phyloP scores from a whole-genome alignment of 2,113 vertebrate species.

The Notiomystis cincta region DNA sequence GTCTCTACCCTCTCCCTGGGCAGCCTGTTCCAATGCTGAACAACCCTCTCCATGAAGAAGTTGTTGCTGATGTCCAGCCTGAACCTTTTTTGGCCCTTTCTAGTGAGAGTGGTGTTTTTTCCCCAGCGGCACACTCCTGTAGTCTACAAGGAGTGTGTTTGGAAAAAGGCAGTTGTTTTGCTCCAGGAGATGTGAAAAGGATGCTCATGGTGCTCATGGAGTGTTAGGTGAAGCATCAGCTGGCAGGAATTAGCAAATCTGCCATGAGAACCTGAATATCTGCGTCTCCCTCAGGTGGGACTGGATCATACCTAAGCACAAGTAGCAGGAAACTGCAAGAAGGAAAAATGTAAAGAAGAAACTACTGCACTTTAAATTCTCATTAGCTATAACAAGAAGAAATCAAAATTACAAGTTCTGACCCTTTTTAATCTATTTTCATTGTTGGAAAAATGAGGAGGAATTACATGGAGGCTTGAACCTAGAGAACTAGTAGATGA shows the following conservation, averaged over 20 bases:
- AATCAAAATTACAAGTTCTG: neutral
- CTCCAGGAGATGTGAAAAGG: neutral
- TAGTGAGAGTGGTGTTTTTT: neutral
- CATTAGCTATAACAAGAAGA: neutral
- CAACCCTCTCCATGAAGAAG: neutral
- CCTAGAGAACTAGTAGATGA: neutral
- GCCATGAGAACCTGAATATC: neutral
- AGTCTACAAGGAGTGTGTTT: neutral
- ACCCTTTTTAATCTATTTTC: neutral
- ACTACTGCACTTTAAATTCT: neutral
- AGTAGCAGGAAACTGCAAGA: neutral
- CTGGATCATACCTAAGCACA: neutral
- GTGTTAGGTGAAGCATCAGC: neutral
- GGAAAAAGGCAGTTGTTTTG: neutral
- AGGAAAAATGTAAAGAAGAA: neutral
- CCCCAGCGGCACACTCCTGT: neutral
- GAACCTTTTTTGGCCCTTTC: neutral
- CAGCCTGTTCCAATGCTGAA: neutral
- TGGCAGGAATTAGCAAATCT: neutral
- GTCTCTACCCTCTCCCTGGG: neutral
- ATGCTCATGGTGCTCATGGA: neutral
- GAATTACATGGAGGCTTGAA: neutral
- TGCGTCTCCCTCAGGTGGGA: neutral
- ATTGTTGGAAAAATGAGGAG: neutral
- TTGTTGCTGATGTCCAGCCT: neutral